Evolutionary conservation across 2,888 invertebrate genomes (phyloP).

Genomic region (Steromphala cineraria): DNA sequence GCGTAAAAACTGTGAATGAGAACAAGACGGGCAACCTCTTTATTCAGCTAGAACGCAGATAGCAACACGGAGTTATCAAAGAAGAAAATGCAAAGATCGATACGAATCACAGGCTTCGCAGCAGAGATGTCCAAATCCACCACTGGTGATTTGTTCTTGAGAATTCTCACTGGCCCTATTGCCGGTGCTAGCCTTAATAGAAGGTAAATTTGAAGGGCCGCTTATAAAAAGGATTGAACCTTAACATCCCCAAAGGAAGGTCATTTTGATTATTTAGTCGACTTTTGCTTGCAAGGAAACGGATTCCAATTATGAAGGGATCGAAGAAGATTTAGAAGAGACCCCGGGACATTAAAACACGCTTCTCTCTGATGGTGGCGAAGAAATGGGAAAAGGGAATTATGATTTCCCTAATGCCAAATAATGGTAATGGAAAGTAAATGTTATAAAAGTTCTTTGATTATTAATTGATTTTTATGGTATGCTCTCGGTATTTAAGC

Average conservation of each 20-base stretch:
- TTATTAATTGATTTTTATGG: neutral
- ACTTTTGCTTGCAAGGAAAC: neutral
- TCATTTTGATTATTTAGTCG: slow-evolving; percentile 13
- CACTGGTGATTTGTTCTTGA: slow-evolving; percentile 1
- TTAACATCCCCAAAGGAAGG: neutral
- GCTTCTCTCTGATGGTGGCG: neutral
- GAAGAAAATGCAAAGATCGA: neutral
- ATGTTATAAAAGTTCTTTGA: neutral
- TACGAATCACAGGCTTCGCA: neutral
- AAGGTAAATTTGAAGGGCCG: slow-evolving; percentile 3
- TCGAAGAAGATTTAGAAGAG: neutral
- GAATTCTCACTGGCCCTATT: neutral
- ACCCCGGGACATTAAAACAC: neutral
- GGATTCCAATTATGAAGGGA: slow-evolving; percentile 1
- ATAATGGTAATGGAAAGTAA: neutral
- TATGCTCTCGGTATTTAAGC: neutral
- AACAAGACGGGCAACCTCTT: too few species aligned
- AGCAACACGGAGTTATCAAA: neutral
- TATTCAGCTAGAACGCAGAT: too few species aligned
- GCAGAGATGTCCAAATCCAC: neutral
- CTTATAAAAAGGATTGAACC: slow-evolving; percentile 3
- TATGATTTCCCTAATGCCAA: neutral
- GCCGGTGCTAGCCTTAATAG: neutral
- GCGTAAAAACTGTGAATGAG: too few species aligned
- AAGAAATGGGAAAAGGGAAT: neutral